phyloP scores from a whole-genome alignment of 2,888 invertebrate genomes.

The Argyra leucocephala region DNA sequence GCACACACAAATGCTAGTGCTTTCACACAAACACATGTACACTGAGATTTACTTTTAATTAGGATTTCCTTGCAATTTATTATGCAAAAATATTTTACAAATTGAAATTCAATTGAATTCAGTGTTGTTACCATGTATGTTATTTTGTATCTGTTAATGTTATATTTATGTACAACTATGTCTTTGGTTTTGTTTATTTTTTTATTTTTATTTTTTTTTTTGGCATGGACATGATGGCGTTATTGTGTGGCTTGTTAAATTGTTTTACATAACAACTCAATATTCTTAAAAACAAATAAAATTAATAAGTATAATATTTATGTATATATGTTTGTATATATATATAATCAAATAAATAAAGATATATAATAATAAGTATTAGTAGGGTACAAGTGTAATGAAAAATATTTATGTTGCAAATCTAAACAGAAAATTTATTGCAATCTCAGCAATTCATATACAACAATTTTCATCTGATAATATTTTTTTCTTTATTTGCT shows the following conservation, averaged over 20 bases:
- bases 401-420: too few relatives aligned
- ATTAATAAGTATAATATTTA: background rate
- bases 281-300: background rate
- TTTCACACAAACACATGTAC: too few relatives aligned
- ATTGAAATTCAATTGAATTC: constrained; percentile 1
- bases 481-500: too few relatives aligned
- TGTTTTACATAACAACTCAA: background rate
- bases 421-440: too few relatives aligned
- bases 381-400: too few relatives aligned
- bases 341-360: too few relatives aligned
- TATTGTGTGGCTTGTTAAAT: background rate
- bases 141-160: background rate
- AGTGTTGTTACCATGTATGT: background rate
- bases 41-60: background rate
- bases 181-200: background rate
- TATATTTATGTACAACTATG: background rate
- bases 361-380: too few relatives aligned
- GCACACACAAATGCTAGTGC: too few relatives aligned
- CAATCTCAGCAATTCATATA: too few relatives aligned
- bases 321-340: too few relatives aligned
- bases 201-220: background rate
- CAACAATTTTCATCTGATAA: too few relatives aligned
- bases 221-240: background rate
- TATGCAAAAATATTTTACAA: background rate
- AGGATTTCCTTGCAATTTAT: constrained; percentile 6